Evolutionary conservation across 2,888 invertebrate genomes (phyloP).

Genomic region (Drosophila suboccidentalis): DNA sequence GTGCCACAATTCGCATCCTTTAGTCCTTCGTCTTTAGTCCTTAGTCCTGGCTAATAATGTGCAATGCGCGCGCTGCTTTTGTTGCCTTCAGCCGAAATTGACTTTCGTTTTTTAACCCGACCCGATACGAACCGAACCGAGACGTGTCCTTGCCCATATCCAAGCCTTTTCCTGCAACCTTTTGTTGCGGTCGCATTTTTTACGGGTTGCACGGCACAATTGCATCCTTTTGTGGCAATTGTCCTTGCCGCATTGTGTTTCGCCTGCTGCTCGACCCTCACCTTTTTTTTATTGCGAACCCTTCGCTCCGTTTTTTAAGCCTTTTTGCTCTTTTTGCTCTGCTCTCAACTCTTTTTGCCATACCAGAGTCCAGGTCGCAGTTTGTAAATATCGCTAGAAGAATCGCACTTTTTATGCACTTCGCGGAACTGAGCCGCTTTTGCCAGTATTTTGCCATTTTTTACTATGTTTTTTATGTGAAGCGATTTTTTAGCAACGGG

Average conservation of each 20-base stretch:
- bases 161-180: slow-evolving; percentile 53
- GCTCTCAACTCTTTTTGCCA: slow-evolving; percentile 71
- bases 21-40: slow-evolving; percentile 1
- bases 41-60: slow-evolving; percentile 61
- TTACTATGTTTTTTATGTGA: slow-evolving; percentile 42
- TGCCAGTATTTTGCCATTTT: slow-evolving; percentile 16
- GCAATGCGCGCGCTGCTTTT: slow-evolving; percentile 61
- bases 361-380: slow-evolving; percentile 36
- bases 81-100: slow-evolving; percentile 42
- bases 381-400: slow-evolving; percentile 38
- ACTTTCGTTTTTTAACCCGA: slow-evolving; percentile 72
- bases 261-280: slow-evolving; percentile 26
- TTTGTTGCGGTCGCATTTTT: slow-evolving; percentile 79
- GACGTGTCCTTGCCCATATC: slow-evolving; percentile 32
- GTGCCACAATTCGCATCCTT: slow-evolving; percentile 41
- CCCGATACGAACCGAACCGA: slow-evolving; percentile 31
- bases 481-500: slow-evolving; percentile 54
- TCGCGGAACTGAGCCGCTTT: slow-evolving; percentile 51
- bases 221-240: slow-evolving; percentile 66
- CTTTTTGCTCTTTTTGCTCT: slow-evolving; percentile 78
- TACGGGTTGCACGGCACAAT: slow-evolving; percentile 56
- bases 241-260: slow-evolving; percentile 27
- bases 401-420: slow-evolving; percentile 48
- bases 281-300: slow-evolving; percentile 31
- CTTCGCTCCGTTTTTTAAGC: slow-evolving; percentile 64